phyloP scores from a whole-genome alignment of 2,113 vertebrate species.

The Murina feae region DNA sequence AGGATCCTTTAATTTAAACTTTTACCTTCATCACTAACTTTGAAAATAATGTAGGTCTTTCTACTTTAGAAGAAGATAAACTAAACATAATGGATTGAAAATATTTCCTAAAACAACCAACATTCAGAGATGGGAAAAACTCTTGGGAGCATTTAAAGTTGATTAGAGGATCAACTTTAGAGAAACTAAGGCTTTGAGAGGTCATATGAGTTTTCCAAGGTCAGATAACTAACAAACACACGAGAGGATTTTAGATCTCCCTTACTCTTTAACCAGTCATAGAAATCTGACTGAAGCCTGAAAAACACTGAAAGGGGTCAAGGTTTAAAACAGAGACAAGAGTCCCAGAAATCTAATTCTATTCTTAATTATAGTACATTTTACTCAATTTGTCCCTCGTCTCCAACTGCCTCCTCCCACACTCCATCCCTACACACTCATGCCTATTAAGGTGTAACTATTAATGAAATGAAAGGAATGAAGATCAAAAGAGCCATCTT shows the following conservation, averaged over 20 bases:
- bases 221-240: not conserved
- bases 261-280: not conserved
- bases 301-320: not conserved
- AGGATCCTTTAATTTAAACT: not conserved
- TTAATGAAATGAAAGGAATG: conserved; percentile 41
- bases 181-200: not conserved
- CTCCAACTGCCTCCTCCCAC: not conserved
- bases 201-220: not conserved
- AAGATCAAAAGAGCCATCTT: conserved; percentile 19
- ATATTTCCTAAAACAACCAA: not conserved
- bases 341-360: not conserved
- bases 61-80: not conserved
- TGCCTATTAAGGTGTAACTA: not conserved
- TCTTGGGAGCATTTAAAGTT: not conserved
- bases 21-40: not conserved
- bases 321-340: not conserved
- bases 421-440: not conserved
- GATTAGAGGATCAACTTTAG: not conserved
- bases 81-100: not conserved
- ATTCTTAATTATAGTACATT: conserved; percentile 14
- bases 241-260: not conserved
- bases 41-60: not conserved
- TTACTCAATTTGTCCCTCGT: not conserved
- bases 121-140: not conserved
- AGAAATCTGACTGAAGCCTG: not conserved